Evolutionary conservation across 1,140 invertebrate genomes (phyloP).

Genomic region (Heliconius eleuchia): DNA sequence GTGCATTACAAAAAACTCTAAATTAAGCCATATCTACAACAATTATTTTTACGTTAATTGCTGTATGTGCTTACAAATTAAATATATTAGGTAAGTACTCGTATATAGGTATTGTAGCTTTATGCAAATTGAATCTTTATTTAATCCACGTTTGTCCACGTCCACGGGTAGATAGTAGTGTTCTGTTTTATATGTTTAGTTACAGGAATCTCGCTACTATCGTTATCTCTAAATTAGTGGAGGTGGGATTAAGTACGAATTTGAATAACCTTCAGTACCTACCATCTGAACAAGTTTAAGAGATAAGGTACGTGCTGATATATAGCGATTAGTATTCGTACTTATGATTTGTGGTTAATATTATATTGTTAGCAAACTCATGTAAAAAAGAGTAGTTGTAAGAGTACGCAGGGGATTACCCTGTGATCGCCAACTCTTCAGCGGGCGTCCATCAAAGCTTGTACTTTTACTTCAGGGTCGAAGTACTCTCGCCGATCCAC

Average conservation of each 20-base stretch:
- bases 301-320: slow-evolving; percentile 21
- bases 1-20: too few relatives aligned
- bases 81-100: not conserved
- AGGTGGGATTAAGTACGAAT: slow-evolving; percentile 60
- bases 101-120: slow-evolving; percentile 12
- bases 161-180: not conserved
- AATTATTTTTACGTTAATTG: too few relatives aligned
- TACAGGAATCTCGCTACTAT: slow-evolving; percentile 45
- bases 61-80: not conserved
- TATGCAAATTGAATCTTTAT: slow-evolving; percentile 49
- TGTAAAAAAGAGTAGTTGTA: too few relatives aligned
- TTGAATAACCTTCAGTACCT: slow-evolving; percentile 46
- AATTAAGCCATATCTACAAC: too few relatives aligned
- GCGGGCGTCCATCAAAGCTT: too few relatives aligned
- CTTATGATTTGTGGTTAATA: too few relatives aligned
- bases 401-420: too few relatives aligned
- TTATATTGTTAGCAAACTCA: too few relatives aligned
- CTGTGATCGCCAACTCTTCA: too few relatives aligned
- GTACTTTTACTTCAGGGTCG: too few relatives aligned
- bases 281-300: slow-evolving; percentile 24
- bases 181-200: slow-evolving; percentile 37
- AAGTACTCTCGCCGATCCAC: too few relatives aligned
- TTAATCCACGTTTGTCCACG: slow-evolving; percentile 28
- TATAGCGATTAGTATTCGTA: slow-evolving; percentile 17
- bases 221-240: slow-evolving; percentile 71